Conservation (phyloP, 1,140 invertebrate genomes). For the Caenorhabditis tropicalis region DNA sequence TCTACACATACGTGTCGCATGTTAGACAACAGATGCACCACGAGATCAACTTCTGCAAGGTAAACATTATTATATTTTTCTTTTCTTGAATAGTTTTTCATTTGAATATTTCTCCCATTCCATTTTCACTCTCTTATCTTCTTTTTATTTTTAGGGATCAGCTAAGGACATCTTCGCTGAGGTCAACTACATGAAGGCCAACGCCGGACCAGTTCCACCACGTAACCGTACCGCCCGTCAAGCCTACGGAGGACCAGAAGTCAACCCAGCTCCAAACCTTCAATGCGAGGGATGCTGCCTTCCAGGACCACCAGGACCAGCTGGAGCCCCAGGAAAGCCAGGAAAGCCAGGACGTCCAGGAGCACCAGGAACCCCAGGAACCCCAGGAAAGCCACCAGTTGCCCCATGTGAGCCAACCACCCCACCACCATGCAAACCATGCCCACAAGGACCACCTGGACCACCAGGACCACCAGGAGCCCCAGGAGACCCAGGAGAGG, state of each 20-base stretch:
- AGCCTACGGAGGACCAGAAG: conserved; percentile 56
- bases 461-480: conserved; percentile 60
- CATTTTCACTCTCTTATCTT: conserved; percentile 19
- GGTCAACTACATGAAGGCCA: conserved; percentile 55
- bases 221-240: conserved; percentile 54
- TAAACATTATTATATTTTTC: not conserved
- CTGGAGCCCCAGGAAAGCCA: conserved; percentile 54
- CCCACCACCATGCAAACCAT: conserved; percentile 60
- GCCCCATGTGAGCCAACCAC: conserved; percentile 60
- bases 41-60: conserved; percentile 57
- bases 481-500: conserved; percentile 58
- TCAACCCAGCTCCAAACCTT: conserved; percentile 59
- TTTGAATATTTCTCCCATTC: not conserved
- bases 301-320: conserved; percentile 59
- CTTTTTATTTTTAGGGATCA: conserved; percentile 48
- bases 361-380: conserved; percentile 59
- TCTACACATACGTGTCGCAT: conserved; percentile 53
- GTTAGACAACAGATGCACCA: conserved; percentile 56
- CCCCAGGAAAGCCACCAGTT: conserved; percentile 60
- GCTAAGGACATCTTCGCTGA: conserved; percentile 56
- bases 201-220: conserved; percentile 38
- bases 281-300: conserved; percentile 62
- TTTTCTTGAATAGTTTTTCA: not conserved
- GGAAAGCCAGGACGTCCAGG: conserved; percentile 59
- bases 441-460: conserved; percentile 59